Conservation (phyloP, 2,797 vertebrate genomes). For the Otolemur crassicaudatus region DNA sequence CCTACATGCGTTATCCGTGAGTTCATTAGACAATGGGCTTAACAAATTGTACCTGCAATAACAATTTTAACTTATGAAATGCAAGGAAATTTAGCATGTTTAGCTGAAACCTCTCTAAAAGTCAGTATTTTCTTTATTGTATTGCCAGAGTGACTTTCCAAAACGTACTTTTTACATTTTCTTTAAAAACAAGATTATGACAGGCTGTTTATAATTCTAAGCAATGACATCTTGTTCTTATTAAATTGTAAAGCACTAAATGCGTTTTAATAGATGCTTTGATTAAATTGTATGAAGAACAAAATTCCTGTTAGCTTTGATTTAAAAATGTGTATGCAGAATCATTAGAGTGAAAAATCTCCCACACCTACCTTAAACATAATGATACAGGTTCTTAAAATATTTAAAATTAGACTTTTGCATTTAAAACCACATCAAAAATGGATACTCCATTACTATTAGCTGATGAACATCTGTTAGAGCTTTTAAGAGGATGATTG, state of each 20-base stretch:
- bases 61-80: slow-evolving; percentile 17
- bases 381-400: neutral
- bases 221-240: slow-evolving; percentile 13
- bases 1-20: neutral
- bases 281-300: slow-evolving; percentile 30
- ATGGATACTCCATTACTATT: neutral
- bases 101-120: slow-evolving; percentile 9
- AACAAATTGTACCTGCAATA: neutral
- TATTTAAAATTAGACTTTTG: neutral
- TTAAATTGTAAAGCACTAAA: neutral
- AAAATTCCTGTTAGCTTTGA: slow-evolving; percentile 17
- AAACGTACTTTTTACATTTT: slow-evolving; percentile 18
- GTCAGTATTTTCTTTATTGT: slow-evolving; percentile 27
- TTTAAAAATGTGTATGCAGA: neutral
- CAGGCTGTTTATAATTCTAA: neutral
- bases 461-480: neutral
- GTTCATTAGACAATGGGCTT: neutral
- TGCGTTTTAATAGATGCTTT: slow-evolving; percentile 3
- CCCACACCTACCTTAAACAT: neutral
- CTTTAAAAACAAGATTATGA: neutral
- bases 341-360: neutral
- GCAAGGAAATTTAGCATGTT: neutral
- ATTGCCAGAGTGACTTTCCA: slow-evolving; percentile 39
- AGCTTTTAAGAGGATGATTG: neutral
- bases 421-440: slow-evolving; percentile 5